phyloP scores from a whole-genome alignment of 2,888 invertebrate species.

The Acanthosepion esculentum region DNA sequence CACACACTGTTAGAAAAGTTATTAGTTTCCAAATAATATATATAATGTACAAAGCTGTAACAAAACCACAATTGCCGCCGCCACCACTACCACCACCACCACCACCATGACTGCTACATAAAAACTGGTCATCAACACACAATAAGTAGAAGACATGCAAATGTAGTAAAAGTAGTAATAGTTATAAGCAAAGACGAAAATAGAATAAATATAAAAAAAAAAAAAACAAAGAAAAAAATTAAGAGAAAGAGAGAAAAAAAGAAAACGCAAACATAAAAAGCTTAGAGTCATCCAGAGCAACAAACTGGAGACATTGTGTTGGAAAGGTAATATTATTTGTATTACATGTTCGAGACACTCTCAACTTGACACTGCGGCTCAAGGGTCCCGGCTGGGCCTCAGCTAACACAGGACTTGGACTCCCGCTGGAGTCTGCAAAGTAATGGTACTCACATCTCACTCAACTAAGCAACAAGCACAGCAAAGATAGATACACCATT shows the following conservation, averaged over 20 bases:
- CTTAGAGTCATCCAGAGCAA: slow-evolving; percentile 37
- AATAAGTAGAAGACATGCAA: neutral
- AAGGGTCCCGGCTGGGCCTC: slow-evolving; percentile 70
- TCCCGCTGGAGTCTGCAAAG: slow-evolving; percentile 71
- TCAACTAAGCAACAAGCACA: slow-evolving; percentile 52
- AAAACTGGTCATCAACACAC: neutral
- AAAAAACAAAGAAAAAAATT: slow-evolving; percentile 34
- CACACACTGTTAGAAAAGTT: neutral
- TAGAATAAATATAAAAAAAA: neutral
- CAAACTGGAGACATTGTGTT: slow-evolving; percentile 39
- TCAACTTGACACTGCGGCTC: slow-evolving; percentile 71
- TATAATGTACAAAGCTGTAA: neutral
- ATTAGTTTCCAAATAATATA: neutral
- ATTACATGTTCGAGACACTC: slow-evolving; percentile 72
- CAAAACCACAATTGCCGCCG: neutral
- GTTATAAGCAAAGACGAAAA: neutral
- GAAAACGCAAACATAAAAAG: slow-evolving; percentile 1
- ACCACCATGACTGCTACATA: neutral
- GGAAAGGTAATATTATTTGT: slow-evolving; percentile 48
- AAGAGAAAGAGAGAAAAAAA: slow-evolving; percentile 40
- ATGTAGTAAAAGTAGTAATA: neutral
- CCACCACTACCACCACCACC: neutral
- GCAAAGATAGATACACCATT: neutral
- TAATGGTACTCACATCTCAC: slow-evolving; percentile 47
- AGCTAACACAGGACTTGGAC: slow-evolving; percentile 68